Evolutionary conservation across 2,113 vertebrate genomes (phyloP), one percentile per base, ranked within the genome.

Genomic region (Leptobrachium leishanense): DNA sequence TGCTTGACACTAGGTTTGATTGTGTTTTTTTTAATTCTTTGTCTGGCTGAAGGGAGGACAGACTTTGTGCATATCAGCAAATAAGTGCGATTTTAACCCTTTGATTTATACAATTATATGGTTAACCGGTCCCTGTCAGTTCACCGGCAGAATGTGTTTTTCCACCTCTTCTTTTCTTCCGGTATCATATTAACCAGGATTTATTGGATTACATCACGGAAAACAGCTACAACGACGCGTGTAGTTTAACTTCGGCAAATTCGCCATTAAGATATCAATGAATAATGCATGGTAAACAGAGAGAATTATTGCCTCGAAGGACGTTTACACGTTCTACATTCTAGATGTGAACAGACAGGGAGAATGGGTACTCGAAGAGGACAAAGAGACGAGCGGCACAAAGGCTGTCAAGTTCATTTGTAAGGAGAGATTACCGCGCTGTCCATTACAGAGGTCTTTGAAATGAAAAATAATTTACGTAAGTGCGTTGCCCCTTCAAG

Each of bases 381-480:
- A 74, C 71, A 81, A 81, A 74, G 78, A 68, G 43, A 50, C 31
- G 74, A 62, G 20, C 43, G 50, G 64, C 64, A 74, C 63, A 81
- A 81, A 81, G 78, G 73, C 72, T 62, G 78, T 74, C 78, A 81
- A 74, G 71, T 81, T 81, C 72, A 74, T 72, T 81, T 66, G 11
- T 43, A 88, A 72, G 76, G 82, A 44, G 79, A 86, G 84, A 83
- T 87, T 84, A 88, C 82, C 74, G 81, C 78, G 54, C 74, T 82
- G 71, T 84, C 84, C 84, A 79, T 66, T 86, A 85, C 79, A 68
- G 83, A 87, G 85, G 53, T n/a, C 44, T 82, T 86, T 83, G 71
- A 85, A 84, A 85, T 81, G 74, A 81, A 82, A 83, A 83, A 77
- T 85, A 82, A 84, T 81, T 88, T 88, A 83, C 91, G 81, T 82